Evolutionary conservation across 2,113 vertebrate genomes (phyloP).

Genomic region (Cyanoramphus novaezelandiae): DNA sequence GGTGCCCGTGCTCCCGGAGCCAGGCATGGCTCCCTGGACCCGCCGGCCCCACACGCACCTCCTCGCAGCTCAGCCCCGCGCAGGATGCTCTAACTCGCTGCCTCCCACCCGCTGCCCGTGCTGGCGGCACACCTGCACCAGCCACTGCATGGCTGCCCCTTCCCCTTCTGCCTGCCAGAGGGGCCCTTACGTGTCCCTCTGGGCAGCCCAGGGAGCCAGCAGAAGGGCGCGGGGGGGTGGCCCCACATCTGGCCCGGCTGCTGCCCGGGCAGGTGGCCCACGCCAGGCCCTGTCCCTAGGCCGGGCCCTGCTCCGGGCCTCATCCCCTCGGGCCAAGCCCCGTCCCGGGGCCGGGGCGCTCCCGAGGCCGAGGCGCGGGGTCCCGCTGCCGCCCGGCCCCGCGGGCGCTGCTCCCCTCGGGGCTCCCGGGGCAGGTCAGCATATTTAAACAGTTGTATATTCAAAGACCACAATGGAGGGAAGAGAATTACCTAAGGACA

Average conservation of each 20-base stretch:
- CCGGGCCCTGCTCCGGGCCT: no score
- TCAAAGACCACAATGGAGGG: conserved; percentile 68
- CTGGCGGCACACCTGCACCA: neutral
- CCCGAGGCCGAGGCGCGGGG: neutral
- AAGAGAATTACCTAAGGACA: conserved; percentile 77
- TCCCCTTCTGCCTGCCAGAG: neutral
- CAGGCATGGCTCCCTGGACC: rapidly evolving
- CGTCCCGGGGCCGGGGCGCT: no score
- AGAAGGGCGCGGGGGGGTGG: rapidly evolving
- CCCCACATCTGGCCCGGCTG: rapidly evolving
- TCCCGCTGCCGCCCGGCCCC: neutral
- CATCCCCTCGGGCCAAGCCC: neutral
- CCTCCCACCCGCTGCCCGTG: rapidly evolving
- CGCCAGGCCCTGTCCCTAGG: neutral
- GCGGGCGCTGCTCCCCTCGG: conserved; percentile 61
- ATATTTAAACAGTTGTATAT: conserved; percentile 80
- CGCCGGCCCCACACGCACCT: rapidly evolving
- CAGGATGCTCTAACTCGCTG: rapidly evolving
- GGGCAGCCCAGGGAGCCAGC: neutral
- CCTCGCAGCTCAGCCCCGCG: rapidly evolving
- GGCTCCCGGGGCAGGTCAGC: conserved; percentile 70
- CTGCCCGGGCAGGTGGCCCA: no score
- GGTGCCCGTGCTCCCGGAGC: neutral
- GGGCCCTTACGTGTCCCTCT: rapidly evolving
- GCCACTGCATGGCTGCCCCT: neutral